These are phyloP conservation scores for Lasius fuliginosus DNA, from an alignment of 2,888 invertebrate genomes.

Conservation along the genomic window DNA sequence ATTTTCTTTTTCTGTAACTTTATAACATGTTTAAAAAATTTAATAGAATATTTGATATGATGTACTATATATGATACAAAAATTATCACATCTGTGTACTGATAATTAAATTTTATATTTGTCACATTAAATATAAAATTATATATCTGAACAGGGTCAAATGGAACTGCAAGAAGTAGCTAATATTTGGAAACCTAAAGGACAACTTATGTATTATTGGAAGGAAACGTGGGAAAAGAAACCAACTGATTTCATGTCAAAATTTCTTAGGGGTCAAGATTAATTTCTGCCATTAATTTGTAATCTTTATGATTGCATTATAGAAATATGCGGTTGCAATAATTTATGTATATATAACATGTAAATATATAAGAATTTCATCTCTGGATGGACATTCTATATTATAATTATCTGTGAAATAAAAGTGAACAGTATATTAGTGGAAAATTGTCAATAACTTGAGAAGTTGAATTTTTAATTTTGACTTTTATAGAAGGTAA, in stretches of 20 bases:
- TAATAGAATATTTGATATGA: not conserved
- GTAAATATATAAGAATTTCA: slow-evolving; percentile 24
- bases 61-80: not conserved
- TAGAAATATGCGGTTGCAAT: slow-evolving; percentile 28
- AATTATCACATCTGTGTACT: not conserved
- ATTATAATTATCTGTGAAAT: slow-evolving; percentile 51
- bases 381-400: slow-evolving; percentile 4
- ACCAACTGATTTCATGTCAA: slow-evolving; percentile 96
- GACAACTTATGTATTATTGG: slow-evolving; percentile 95
- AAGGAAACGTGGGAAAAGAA: slow-evolving; percentile 94
- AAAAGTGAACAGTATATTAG: slow-evolving; percentile 16
- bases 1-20: not conserved
- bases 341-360: slow-evolving; percentile 51
- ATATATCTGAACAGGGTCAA: slow-evolving; percentile 91
- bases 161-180: slow-evolving; percentile 97
- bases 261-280: slow-evolving; percentile 92
- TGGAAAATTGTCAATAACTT: slow-evolving; percentile 59
- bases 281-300: slow-evolving; percentile 78
- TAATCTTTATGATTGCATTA: not conserved
- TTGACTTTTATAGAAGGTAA: slow-evolving; percentile 75
- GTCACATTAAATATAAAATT: not conserved
- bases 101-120: slow-evolving; percentile 21
- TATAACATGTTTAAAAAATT: not conserved
- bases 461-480: slow-evolving; percentile 72
- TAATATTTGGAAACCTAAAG: slow-evolving; percentile 95